Conservation (phyloP, 30 jellyfish, hydroid and myxozoan genomes). For the Hydractinia echinata region DNA sequence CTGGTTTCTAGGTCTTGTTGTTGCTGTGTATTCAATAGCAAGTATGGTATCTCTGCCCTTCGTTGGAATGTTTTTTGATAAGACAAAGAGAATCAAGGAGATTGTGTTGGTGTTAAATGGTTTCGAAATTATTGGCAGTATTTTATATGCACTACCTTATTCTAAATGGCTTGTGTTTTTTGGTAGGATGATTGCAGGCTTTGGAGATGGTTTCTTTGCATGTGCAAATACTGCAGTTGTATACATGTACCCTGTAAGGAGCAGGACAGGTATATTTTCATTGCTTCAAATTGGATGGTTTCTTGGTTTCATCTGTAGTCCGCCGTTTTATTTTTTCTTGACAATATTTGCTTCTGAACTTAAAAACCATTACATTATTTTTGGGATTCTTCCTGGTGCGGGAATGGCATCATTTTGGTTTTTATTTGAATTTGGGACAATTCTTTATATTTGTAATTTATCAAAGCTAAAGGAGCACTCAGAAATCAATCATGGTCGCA, state of each 20-base stretch:
- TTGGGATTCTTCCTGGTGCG: slow-evolving; percentile 90
- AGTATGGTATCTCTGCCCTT: slow-evolving; percentile 90
- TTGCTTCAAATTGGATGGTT: slow-evolving; percentile 88
- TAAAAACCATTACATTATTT: slow-evolving; percentile 61
- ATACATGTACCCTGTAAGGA: slow-evolving; percentile 64
- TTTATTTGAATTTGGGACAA: slow-evolving; percentile 57
- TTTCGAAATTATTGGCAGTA: slow-evolving; percentile 82
- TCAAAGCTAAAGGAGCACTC: slow-evolving; percentile 22
- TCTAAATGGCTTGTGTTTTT: slow-evolving; percentile 57
- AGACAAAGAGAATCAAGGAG: slow-evolving; percentile 78
- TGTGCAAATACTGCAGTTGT: slow-evolving; percentile 93
- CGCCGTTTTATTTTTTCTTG: slow-evolving; percentile 73
- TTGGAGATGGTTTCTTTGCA: slow-evolving; percentile 96
- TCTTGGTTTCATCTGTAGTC: slow-evolving; percentile 84
- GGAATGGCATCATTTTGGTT: slow-evolving; percentile 83
- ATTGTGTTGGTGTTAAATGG: slow-evolving; percentile 52
- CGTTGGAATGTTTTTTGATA: slow-evolving; percentile 79
- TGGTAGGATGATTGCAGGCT: slow-evolving; percentile 88
- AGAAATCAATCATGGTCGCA: slow-evolving; percentile 3
- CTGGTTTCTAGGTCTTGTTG: slow-evolving; percentile 89
- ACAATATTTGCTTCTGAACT: slow-evolving; percentile 55
- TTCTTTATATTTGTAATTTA: slow-evolving; percentile 19
- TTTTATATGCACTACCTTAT: slow-evolving; percentile 81
- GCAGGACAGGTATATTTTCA: slow-evolving; percentile 78
- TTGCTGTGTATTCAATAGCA: slow-evolving; percentile 80